Evolutionary conservation across 2,888 invertebrate species (phyloP).

Genomic region (Tetramorium bicarinatum): DNA sequence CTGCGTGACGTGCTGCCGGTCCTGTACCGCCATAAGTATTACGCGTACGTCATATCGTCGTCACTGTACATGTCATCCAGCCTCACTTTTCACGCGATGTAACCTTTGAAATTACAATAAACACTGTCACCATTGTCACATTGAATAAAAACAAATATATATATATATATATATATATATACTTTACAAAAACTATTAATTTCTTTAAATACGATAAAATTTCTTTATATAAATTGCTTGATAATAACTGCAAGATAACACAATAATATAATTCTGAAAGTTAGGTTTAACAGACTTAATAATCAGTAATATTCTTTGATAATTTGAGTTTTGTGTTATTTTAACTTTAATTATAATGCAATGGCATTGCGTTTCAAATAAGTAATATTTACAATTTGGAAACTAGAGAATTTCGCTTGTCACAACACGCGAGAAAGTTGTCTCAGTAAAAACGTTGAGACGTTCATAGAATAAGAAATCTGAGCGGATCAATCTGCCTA

Average conservation of each 20-base stretch:
- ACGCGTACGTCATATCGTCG: slow-evolving; percentile 63
- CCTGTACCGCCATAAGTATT: slow-evolving; percentile 45
- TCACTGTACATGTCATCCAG: slow-evolving; percentile 42
- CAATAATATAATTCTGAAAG: not conserved
- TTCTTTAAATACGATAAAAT: not conserved
- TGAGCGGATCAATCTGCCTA: not conserved
- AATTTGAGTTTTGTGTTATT: not conserved
- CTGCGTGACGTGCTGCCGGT: slow-evolving; percentile 63
- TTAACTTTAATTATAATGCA: not conserved
- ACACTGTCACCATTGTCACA: not conserved
- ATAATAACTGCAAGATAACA: not conserved
- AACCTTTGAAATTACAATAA: slow-evolving; percentile 22
- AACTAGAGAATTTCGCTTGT: not conserved
- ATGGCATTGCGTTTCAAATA: not conserved
- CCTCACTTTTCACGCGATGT: slow-evolving; percentile 34
- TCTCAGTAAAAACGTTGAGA: not conserved
- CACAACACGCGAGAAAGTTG: not conserved
- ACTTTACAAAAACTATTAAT: not conserved
- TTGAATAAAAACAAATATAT: not conserved
- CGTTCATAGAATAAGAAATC: not conserved
- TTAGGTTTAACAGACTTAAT: not conserved
- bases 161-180: too few species aligned
- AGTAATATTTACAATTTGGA: not conserved
- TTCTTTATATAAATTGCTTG: slow-evolving; percentile 1
- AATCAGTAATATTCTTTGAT: not conserved